These are phyloP conservation scores for Corydoras sp. DNA, from an alignment of 2,113 vertebrate genomes.

Conservation along the genomic window DNA sequence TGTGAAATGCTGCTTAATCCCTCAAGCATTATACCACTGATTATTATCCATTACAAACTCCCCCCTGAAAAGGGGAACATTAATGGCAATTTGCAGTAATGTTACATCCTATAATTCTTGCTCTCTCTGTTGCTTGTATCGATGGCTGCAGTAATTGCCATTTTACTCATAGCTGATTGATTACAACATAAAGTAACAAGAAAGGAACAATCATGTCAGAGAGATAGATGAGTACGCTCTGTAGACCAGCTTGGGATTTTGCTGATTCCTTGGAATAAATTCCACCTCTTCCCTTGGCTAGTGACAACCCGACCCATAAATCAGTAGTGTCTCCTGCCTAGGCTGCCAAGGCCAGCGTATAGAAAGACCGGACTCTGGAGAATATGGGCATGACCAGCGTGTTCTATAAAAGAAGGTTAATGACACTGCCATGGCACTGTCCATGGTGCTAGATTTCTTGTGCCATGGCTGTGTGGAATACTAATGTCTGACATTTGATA, in stretches of 20 bases:
- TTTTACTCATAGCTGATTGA: slow-evolving; percentile 80
- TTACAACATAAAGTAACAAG: slow-evolving; percentile 83
- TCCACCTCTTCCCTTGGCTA: slow-evolving; percentile 45
- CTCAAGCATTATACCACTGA: slow-evolving; percentile 63
- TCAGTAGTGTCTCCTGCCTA: slow-evolving; percentile 33
- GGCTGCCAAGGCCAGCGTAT: slow-evolving; percentile 10
- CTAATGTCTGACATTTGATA: slow-evolving; percentile 17
- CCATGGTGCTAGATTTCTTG: slow-evolving; percentile 33
- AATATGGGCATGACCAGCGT: slow-evolving; percentile 18
- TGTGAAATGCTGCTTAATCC: slow-evolving; percentile 59
- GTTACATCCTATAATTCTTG: slow-evolving; percentile 73
- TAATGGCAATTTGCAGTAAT: slow-evolving; percentile 76
- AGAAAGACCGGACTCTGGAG: slow-evolving; percentile 22
- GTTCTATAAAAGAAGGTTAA: slow-evolving; percentile 38
- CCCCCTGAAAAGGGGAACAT: slow-evolving; percentile 57
- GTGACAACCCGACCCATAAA: slow-evolving; percentile 48
- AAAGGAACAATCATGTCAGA: slow-evolving; percentile 75
- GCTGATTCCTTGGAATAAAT: slow-evolving; percentile 64
- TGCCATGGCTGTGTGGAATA: slow-evolving; percentile 27
- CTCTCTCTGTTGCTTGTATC: slow-evolving; percentile 66
- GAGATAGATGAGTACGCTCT: slow-evolving; percentile 64
- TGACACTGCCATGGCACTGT: slow-evolving; percentile 23
- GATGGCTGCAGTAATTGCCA: slow-evolving; percentile 78
- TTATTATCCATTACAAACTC: slow-evolving; percentile 65
- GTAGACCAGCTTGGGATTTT: slow-evolving; percentile 52